Conservation (phyloP, 2,113 vertebrate genomes). For the Equus quagga region DNA sequence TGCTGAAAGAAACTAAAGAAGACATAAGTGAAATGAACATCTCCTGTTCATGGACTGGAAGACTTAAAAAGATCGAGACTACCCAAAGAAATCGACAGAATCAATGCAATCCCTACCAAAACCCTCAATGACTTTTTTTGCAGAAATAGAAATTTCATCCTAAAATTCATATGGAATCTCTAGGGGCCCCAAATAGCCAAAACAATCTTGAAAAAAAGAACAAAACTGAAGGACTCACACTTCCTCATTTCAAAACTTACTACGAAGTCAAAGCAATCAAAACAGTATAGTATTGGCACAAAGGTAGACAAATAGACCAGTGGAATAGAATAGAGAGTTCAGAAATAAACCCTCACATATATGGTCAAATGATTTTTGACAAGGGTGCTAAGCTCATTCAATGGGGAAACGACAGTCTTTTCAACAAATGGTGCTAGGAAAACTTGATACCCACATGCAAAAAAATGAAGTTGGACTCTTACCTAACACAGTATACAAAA, state of each 20-base stretch:
- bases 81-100: not conserved
- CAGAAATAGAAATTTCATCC: not conserved
- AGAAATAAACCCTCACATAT: not conserved
- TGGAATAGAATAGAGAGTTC: not conserved
- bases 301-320: not conserved
- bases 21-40: not conserved
- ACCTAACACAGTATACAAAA: not conserved
- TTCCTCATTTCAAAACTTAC: not conserved
- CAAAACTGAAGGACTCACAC: not conserved
- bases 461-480: not conserved
- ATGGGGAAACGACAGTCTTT: not conserved
- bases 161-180: not conserved
- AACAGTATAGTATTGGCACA: not conserved
- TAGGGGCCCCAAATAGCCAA: not conserved
- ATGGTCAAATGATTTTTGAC: not conserved
- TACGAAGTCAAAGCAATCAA: not conserved
- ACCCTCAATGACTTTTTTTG: not conserved
- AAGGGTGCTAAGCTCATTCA: not conserved
- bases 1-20: conserved; percentile 14
- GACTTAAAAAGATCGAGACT: not conserved
- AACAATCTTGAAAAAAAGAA: not conserved
- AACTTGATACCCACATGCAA: not conserved
- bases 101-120: not conserved
- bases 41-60: not conserved
- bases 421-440: not conserved